Evolutionary conservation across 1,140 invertebrate genomes (phyloP).

Genomic region (Arion vulgaris): DNA sequence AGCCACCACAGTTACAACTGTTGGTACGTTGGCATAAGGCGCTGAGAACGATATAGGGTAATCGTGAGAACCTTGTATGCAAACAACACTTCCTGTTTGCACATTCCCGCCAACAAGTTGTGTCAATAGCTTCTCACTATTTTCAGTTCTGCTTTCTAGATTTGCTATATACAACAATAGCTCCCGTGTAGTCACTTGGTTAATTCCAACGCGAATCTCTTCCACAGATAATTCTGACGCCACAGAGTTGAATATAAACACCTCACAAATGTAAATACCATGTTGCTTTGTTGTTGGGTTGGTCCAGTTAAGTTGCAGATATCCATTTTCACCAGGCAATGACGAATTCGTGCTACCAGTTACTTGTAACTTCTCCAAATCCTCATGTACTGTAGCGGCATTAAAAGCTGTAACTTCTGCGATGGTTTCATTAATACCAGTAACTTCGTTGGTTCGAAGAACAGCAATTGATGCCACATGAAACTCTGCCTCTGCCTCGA

Average conservation of each 20-base stretch:
- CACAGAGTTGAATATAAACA: neutral
- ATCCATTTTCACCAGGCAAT: neutral
- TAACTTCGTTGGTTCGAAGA: neutral
- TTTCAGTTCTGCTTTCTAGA: neutral
- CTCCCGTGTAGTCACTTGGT: neutral
- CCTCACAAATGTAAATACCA: neutral
- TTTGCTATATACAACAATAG: neutral
- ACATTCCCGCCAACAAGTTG: neutral
- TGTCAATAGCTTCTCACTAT: neutral
- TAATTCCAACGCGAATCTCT: neutral
- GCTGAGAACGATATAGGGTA: neutral
- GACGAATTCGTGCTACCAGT: neutral
- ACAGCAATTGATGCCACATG: conserved; percentile 7
- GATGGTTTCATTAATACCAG: neutral
- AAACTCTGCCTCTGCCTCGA: neutral
- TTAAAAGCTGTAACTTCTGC: neutral
- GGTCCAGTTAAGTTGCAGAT: conserved; percentile 1
- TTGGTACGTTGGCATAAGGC: neutral
- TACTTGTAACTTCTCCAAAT: neutral
- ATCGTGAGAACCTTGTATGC: neutral
- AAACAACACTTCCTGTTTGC: neutral
- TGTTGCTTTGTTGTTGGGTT: neutral
- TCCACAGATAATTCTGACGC: neutral
- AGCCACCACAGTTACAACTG: neutral
- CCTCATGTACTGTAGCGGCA: neutral